These are phyloP conservation scores for Meghimatium bilineatum DNA, from an alignment of 2,888 invertebrate genomes.

Conservation along the genomic window DNA sequence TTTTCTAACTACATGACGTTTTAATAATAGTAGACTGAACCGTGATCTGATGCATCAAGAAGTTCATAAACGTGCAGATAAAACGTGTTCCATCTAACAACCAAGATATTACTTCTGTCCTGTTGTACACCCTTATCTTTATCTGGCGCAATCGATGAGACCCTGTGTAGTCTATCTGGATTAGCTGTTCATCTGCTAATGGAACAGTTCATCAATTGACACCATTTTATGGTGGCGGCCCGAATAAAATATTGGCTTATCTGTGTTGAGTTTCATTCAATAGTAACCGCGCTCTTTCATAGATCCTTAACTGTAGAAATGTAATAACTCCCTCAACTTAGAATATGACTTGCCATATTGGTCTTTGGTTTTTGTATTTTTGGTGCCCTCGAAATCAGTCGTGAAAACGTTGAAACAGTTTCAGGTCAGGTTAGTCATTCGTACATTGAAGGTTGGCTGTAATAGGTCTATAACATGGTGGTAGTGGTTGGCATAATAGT, in stretches of 20 bases:
- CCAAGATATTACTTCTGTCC: neutral
- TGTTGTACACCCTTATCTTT: neutral
- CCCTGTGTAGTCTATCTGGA: slow-evolving; percentile 5
- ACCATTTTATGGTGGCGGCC: slow-evolving; percentile 2
- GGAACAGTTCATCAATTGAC: slow-evolving; percentile 34
- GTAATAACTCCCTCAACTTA: neutral
- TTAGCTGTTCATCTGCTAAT: slow-evolving; percentile 32
- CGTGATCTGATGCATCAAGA: neutral
- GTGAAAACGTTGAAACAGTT: too few relatives aligned
- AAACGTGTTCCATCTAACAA: neutral
- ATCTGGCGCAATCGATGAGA: slow-evolving; percentile 14
- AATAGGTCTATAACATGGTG: too few relatives aligned
- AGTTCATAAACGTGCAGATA: neutral
- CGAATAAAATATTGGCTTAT: slow-evolving; percentile 9
- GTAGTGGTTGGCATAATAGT: too few relatives aligned
- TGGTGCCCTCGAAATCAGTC: too few relatives aligned
- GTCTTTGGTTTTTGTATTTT: too few relatives aligned
- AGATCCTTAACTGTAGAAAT: neutral
- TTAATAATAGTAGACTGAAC: neutral
- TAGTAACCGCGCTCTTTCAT: neutral
- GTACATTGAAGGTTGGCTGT: too few relatives aligned
- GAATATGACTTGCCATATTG: too few relatives aligned
- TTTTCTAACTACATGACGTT: neutral
- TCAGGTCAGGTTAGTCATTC: too few relatives aligned
- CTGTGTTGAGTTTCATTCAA: slow-evolving; percentile 1